Evolutionary conservation across 2,888 invertebrate species (phyloP), one percentile per base, ranked within the genome.

Genomic region (Exephanes ischioxanthus): DNA sequence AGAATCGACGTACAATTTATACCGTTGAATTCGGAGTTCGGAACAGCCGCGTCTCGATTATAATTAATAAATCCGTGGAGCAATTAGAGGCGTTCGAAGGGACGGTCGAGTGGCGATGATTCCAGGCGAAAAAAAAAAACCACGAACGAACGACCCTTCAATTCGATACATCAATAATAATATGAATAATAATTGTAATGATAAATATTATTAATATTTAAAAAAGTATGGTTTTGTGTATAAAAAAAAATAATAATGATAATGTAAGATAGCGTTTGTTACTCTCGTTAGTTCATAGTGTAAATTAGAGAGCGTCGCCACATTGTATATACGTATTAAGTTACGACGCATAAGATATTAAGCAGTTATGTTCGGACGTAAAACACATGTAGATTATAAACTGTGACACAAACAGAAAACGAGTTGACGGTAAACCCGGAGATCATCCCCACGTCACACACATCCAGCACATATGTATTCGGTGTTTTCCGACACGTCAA

Each of bases 211-310:
- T 53, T 68, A 70, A 66, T 45, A 81, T 61, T 41, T 68, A 83
- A 48, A 11, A 16, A 67, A 37, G 61, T 80, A 86, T 83, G 83
- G 66, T 83, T 86, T 86, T 83, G 85, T 86, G 86, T 85, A 85
- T 81, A 84, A 72, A 73, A 80, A 48, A 66, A 72, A 68, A 9
- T 41, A 75, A 48, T 55, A 67, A 67, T 66, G 58, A 79, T 85
- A 89, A 81, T 93, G 93, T 94, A 93, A 93, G 89, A 93, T 93
- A 94, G 91, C 89, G 91, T 93, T 94, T 93, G 93, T 94, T 94
- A 93, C 92, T 92, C 90, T 91, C 90, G 90, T 91, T 93, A 93
- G 91, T 88, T 79, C 87, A 89, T 92, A 92, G 90, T 93, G 92
- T 93, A 93, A 89, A 93, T 92, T 92, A 92, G 91, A 90, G 82